These are phyloP conservation scores for Channa maculata DNA, from an alignment of 2,113 vertebrate genomes.

Conservation along the genomic window DNA sequence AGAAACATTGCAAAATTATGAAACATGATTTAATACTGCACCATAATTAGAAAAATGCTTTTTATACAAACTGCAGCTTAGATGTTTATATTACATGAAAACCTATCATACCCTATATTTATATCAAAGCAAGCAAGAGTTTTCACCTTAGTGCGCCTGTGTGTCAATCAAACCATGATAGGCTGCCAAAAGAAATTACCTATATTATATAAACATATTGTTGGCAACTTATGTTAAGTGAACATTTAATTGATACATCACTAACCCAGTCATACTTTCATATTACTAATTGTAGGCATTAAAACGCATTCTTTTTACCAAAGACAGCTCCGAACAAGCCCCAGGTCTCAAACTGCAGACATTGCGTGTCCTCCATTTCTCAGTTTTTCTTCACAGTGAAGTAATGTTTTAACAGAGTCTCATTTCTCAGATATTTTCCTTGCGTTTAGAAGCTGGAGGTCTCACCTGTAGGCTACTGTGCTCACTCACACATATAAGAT, in stretches of 20 bases:
- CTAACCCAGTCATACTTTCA: too few species aligned
- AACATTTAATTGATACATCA: too few species aligned
- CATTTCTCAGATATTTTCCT: slow-evolving; percentile 63
- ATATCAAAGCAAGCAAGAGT: not conserved
- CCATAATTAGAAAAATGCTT: too few species aligned
- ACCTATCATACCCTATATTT: too few species aligned
- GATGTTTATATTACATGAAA: too few species aligned
- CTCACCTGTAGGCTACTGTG: slow-evolving; percentile 69
- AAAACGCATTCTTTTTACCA: too few species aligned
- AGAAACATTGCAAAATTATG: not conserved
- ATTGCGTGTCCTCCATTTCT: slow-evolving; percentile 8
- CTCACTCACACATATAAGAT: slow-evolving; percentile 67
- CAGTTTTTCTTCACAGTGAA: slow-evolving; percentile 54
- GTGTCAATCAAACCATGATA: too few species aligned
- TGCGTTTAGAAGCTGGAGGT: slow-evolving; percentile 38
- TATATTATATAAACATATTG: too few species aligned
- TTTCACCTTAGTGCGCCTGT: too few species aligned
- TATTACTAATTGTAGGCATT: too few species aligned
- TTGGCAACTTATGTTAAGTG: too few species aligned
- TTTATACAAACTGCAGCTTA: not conserved
- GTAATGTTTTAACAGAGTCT: slow-evolving; percentile 71
- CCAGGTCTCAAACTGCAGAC: slow-evolving; percentile 18
- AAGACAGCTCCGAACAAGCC: not conserved
- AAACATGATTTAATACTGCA: not conserved
- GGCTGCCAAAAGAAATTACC: too few species aligned